Base-by-base conservation (phyloP, 2,113 vertebrate species). In the Microcebus griseorufus region DNA sequence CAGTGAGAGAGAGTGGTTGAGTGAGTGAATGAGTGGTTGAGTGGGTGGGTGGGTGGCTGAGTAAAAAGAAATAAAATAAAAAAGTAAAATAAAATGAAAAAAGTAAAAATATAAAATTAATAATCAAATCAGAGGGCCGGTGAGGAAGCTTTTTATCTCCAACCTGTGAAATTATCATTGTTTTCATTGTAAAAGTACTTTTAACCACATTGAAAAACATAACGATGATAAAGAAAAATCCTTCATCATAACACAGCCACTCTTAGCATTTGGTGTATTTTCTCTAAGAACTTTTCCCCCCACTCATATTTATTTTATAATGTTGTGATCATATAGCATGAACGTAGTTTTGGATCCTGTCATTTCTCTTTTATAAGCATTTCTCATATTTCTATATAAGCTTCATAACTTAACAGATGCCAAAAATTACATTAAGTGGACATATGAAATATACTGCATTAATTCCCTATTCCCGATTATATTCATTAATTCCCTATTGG, bases 151-250 rank as follows among this genome's bases (percentile, higher is more conserved):
- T 91, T 84, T 83, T 45, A 83, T 79, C 7, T 17, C 45, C 45
- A 69, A 51, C 27, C 53, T 94, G 95, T 81, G 65, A 82, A 93
- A 70, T 65, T 16, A 79, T 82, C 39, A 72, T 67, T 78, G 53
- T 29, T 58, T 90, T 69, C 76, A 69, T 42, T 80, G 20, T 95
- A 82, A 86, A 87, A 97, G 18, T 80, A 88, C 60, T 84, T 83
- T 85, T 58, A 92, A 64, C 55, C 39, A 67, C 25, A 42, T 62
- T 12, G 25, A 76, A 76, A 76, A 48, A 69, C 23, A 48, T 23
- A 22, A 89, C 58, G 4, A 72, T 37, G 75, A 34, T 65, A 70
- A 91, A 81, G n/a, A 60, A 55, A 91, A 70, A 78, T 65, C 32
- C 34, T 65, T 84, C 34, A 62, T 34, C 53, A 17, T 42, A 92